A percentile compares a stretch with the other conserved stretches of the same genome.
Evolutionary conservation across 1,140 invertebrate genomes (phyloP).

Genomic region (Chelonus insularis): DNA sequence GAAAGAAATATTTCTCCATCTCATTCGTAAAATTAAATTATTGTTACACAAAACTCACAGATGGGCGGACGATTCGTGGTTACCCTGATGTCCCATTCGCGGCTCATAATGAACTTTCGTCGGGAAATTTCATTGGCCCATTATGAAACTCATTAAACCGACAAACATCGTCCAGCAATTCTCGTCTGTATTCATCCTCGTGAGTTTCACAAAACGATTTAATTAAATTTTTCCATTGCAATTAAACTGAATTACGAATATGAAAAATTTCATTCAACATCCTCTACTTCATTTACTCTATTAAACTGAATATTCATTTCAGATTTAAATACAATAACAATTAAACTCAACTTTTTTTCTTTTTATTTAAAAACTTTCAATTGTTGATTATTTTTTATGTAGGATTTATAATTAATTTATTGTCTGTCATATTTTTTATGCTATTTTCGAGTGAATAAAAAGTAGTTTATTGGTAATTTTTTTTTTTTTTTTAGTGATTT

Average conservation of each 20-base stretch:
- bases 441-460: too few species aligned
- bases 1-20: not conserved
- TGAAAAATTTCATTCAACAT: not conserved
- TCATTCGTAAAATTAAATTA: constrained; percentile 52
- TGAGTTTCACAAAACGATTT: constrained; percentile 20
- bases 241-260: not conserved
- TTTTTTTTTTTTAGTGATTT: too few species aligned
- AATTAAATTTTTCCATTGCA: constrained; percentile 26
- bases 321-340: too few species aligned
- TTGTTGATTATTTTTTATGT: too few species aligned
- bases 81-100: constrained; percentile 32
- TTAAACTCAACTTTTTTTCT: too few species aligned
- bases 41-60: constrained; percentile 50
- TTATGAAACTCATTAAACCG: constrained; percentile 56
- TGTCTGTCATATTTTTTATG: too few species aligned
- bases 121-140: constrained; percentile 53
- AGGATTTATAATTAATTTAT: too few species aligned
- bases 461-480: too few species aligned
- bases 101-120: constrained; percentile 51
- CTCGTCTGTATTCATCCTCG: constrained; percentile 24
- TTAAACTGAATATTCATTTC: too few species aligned
- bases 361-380: too few species aligned
- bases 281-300: not conserved
- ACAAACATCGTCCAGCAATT: constrained; percentile 49
- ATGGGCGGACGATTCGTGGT: constrained; percentile 43